Percentiles rank a stretch among this genome's conserved stretches.
Conservation (phyloP, 2,797 vertebrate genomes). For the Sebastes paucispinis region DNA sequence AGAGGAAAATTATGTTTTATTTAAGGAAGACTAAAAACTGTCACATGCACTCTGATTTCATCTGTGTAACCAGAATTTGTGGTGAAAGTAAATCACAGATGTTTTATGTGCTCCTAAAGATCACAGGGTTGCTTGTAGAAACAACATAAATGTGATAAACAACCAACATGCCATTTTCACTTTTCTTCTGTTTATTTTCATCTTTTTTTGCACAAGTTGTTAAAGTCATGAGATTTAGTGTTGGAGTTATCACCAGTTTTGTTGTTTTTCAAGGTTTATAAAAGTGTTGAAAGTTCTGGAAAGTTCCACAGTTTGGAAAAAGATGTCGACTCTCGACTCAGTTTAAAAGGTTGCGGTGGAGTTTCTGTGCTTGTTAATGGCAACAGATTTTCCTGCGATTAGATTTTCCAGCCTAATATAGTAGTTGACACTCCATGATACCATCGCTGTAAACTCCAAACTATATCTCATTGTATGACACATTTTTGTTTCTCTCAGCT, state of each 20-base stretch:
- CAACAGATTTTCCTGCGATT: conserved; percentile 51
- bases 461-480: background rate
- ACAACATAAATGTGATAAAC: background rate
- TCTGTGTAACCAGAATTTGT: conserved; percentile 6
- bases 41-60: background rate
- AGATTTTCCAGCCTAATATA: conserved; percentile 55
- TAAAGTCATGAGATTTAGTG: background rate
- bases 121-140: background rate
- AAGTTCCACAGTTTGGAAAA: conserved; percentile 43
- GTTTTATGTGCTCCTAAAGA: background rate
- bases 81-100: background rate
- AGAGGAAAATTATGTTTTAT: background rate
- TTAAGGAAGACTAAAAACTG: background rate
- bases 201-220: background rate
- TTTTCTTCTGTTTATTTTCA: background rate
- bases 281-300: conserved; percentile 16
- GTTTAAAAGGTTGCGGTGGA: conserved; percentile 44
- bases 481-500: background rate
- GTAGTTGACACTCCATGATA: conserved; percentile 29
- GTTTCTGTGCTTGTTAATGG: conserved; percentile 46
- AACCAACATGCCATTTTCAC: background rate
- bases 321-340: background rate
- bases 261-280: conserved; percentile 9
- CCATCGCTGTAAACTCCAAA: background rate
- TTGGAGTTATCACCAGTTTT: background rate